Evolutionary conservation across 2,888 invertebrate species (phyloP).

Genomic region (Drosophila kambysellisi): DNA sequence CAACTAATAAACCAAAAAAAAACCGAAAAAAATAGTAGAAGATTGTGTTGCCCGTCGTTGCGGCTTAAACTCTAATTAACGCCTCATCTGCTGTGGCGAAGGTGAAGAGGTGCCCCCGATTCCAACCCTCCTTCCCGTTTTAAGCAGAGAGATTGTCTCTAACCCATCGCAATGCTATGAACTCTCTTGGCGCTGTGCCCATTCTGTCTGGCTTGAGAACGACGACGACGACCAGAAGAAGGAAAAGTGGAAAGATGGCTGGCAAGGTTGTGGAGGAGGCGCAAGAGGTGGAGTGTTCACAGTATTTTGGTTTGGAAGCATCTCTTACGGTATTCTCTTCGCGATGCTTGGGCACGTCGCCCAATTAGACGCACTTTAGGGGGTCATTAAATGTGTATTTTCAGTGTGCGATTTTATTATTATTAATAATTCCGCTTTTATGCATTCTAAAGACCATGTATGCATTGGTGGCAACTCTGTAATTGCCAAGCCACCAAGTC

Average conservation of each 20-base stretch:
- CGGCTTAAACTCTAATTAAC: constrained; percentile 81
- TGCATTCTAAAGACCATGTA: constrained; percentile 54
- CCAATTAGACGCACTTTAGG: constrained; percentile 67
- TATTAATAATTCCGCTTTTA: constrained; percentile 63
- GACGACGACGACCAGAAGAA: constrained; percentile 13
- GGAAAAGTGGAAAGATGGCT: constrained; percentile 18
- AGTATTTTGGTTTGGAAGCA: constrained; percentile 27
- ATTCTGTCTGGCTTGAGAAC: constrained; percentile 68
- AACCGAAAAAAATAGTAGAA: not conserved
- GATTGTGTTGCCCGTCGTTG: constrained; percentile 41
- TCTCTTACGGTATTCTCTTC: constrained; percentile 52
- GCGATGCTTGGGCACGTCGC: constrained; percentile 19
- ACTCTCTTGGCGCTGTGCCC: constrained; percentile 72
- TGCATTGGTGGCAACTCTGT: constrained; percentile 33
- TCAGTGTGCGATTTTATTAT: constrained; percentile 46
- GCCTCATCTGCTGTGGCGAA: constrained; percentile 63
- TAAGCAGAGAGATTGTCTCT: constrained; percentile 26
- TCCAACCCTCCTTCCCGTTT: not conserved
- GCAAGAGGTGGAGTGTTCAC: constrained; percentile 3
- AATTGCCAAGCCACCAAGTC: constrained; percentile 43
- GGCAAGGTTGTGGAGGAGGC: not conserved
- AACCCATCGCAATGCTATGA: constrained; percentile 64
- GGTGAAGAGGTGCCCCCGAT: constrained; percentile 25
- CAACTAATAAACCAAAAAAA: constrained; percentile 60
- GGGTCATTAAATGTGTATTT: constrained; percentile 58